Percentiles rank a stretch among this genome's conserved stretches.
Conservation (phyloP, 1,140 invertebrate genomes). For the Limonius californicus region DNA sequence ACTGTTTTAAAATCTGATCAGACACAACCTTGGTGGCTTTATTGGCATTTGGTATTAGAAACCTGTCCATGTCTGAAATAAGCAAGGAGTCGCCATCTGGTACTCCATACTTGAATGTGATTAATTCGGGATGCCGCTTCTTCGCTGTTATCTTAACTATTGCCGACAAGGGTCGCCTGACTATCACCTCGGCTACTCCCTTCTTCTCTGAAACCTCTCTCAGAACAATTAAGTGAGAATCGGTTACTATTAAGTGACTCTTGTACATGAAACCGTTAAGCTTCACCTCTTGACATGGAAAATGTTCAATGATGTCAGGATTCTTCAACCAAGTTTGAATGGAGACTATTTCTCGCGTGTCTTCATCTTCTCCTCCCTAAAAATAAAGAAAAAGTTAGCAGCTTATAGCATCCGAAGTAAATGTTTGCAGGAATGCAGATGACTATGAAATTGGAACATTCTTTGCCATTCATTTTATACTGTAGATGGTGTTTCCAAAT, state of each 20-base stretch:
- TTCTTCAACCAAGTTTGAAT: slow-evolving; percentile 77
- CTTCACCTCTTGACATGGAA: slow-evolving; percentile 88
- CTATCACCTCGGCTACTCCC: slow-evolving; percentile 78
- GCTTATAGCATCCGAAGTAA: no score
- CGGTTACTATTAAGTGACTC: slow-evolving; percentile 84
- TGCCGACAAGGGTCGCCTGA: slow-evolving; percentile 77
- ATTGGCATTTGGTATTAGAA: slow-evolving; percentile 87
- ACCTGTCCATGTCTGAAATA: slow-evolving; percentile 85
- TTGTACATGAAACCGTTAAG: slow-evolving; percentile 82
- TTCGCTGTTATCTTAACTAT: slow-evolving; percentile 96
- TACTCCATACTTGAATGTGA: slow-evolving; percentile 92
- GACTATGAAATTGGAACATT: no score
- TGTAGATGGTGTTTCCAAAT: no score
- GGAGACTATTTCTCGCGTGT: slow-evolving; percentile 65
- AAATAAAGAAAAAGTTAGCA: slow-evolving; percentile 16
- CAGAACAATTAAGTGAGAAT: slow-evolving; percentile 82
- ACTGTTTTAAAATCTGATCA: slow-evolving; percentile 60
- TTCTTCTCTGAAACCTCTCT: slow-evolving; percentile 72
- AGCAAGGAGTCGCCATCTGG: slow-evolving; percentile 67
- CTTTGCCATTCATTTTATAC: no score
- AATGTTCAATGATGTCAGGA: slow-evolving; percentile 78
- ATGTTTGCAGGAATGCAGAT: no score
- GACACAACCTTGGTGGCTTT: slow-evolving; percentile 83
- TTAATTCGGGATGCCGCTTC: slow-evolving; percentile 88
- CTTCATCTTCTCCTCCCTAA: slow-evolving; percentile 51